Base-by-base conservation (phyloP, 2,797 vertebrate species). In the Acanthornis magna region DNA sequence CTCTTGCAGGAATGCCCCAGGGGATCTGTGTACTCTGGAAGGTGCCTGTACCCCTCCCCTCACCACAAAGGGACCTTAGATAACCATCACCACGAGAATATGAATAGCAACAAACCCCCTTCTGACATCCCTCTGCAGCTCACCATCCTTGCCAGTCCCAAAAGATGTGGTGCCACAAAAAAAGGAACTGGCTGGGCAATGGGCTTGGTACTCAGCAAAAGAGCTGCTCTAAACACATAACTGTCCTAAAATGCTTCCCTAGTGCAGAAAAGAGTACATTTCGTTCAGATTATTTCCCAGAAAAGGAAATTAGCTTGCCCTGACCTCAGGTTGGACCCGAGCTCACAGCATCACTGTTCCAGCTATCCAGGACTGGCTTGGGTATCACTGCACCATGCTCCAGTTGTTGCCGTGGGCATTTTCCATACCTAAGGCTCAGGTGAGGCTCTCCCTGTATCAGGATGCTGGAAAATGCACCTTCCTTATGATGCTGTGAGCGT, bases 351-450 rank as follows among this genome's bases (percentile, higher is more conserved):
- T 10, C 27, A 32, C 22, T 5, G n/a, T 26, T 48, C 34, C 43
- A 75, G 66, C 29, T 38, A 8, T 61, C 27, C 43, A 30, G 16
- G 47, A 55, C 20, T 0, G 10, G 15, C 15, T 40, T 63, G 55
- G 50, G 9, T n/a, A 63, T 38, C 23, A 32, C 60, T 43, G 4
- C n/a, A 4, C 32, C 29, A 3, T 0, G 4, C 42, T 81, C 57
- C 73, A 14, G 53, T 16, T 21, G 8, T 7, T 38, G 9, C 42
- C 0, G 0, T 36, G 78, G 78, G 43, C 16, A 16, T 9, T 5
- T 43, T 32, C 47, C 47, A 13, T 5, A 9, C 7, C 21, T 15
- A 10, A 9, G 72, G 54, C 54, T n/a, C 7, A 13, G 13, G 7
- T 4, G 22, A 74, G 20, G 36, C 45, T 62, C 48, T 76, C 13